Evolutionary conservation across 2,797 vertebrate genomes (phyloP).

Genomic region (Microctenopoma steveboyesi): DNA sequence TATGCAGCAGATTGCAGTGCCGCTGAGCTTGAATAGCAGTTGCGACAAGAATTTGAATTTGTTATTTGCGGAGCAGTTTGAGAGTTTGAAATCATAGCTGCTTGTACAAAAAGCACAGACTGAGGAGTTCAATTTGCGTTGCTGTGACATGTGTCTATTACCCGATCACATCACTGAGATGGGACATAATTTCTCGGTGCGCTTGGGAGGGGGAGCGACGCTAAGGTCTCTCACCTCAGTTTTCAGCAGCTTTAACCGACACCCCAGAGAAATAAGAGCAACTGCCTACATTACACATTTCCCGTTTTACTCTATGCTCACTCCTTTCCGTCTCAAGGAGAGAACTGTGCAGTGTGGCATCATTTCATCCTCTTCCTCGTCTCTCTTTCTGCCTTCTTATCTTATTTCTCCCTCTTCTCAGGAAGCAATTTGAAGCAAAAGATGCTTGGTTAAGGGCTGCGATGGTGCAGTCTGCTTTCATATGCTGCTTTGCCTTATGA

Average conservation of each 20-base stretch:
- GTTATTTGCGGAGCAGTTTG: conserved; percentile 40
- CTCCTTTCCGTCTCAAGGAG: conserved; percentile 12
- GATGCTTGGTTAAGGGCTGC: conserved; percentile 75
- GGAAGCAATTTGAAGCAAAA: conserved; percentile 77
- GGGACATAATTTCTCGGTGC: conserved; percentile 58
- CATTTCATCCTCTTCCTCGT: conserved; percentile 35
- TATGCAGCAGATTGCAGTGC: conserved; percentile 81
- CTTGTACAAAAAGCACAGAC: conserved; percentile 69
- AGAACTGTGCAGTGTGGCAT: conserved; percentile 32
- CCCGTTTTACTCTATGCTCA: conserved; percentile 35
- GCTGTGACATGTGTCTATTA: conserved; percentile 63
- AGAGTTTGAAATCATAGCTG: conserved; percentile 42
- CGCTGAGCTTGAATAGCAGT: conserved; percentile 64
- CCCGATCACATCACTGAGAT: conserved; percentile 47
- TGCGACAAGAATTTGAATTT: conserved; percentile 73
- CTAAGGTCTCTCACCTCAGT: conserved; percentile 48
- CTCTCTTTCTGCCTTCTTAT: conserved; percentile 48
- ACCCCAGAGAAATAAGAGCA: conserved; percentile 44
- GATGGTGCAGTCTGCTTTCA: conserved; percentile 70
- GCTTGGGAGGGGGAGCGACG: background rate
- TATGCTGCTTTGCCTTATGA: conserved; percentile 74
- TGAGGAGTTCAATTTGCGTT: conserved; percentile 58
- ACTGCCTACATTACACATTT: conserved; percentile 31
- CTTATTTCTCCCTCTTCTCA: conserved; percentile 57
- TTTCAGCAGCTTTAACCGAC: conserved; percentile 33